These are phyloP conservation scores for Ophthalmolycus amberensis DNA, from an alignment of 2,113 vertebrate species.

Conservation along the genomic window DNA sequence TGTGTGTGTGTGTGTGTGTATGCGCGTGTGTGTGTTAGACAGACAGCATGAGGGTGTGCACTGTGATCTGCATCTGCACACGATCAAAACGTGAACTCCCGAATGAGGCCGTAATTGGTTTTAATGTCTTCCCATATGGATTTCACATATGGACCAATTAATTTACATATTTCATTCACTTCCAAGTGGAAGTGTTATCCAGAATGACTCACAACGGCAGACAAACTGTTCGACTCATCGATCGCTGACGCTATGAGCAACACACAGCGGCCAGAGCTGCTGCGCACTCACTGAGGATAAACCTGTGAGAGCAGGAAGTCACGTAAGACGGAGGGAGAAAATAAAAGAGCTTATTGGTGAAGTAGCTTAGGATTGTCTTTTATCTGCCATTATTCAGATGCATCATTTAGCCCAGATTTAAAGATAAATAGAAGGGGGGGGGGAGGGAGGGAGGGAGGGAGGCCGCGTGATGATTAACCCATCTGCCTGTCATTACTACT, in stretches of 20 bases:
- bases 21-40: background rate
- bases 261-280: background rate
- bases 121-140: slow-evolving; percentile 46
- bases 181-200: background rate
- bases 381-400: slow-evolving; percentile 52
- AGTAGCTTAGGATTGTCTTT: slow-evolving; percentile 45
- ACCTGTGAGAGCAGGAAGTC: background rate
- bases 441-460: background rate
- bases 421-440: slow-evolving; percentile 36
- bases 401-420: slow-evolving; percentile 43
- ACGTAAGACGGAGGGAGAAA: background rate
- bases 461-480: slow-evolving; percentile 67
- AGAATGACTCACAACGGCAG: background rate
- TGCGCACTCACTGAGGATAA: background rate
- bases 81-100: slow-evolving; percentile 18
- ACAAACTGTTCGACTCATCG: background rate
- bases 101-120: slow-evolving; percentile 37
- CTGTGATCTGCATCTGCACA: slow-evolving; percentile 9
- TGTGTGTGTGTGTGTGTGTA: background rate
- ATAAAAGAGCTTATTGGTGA: slow-evolving; percentile 36
- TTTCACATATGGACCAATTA: slow-evolving; percentile 42
- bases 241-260: background rate
- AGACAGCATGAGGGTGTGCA: background rate
- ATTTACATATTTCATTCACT: slow-evolving; percentile 30
- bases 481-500: slow-evolving; percentile 68